These are phyloP conservation scores for Notospermus geniculatus DNA, from an alignment of 1,140 invertebrate genomes.

Conservation along the genomic window DNA sequence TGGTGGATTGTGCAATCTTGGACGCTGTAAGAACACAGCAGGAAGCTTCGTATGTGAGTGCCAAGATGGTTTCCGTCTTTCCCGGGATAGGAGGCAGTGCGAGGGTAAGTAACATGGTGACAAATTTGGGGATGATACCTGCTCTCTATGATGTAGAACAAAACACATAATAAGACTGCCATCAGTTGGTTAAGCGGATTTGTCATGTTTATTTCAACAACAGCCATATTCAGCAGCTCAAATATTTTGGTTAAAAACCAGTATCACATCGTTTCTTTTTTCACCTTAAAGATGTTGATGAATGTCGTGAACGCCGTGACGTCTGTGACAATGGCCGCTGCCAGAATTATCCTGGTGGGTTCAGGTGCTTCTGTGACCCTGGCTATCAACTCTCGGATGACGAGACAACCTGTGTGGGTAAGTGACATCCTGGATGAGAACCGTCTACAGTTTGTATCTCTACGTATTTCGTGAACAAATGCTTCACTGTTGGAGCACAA, in stretches of 20 bases:
- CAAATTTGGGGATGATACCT: too few species aligned
- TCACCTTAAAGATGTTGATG: conserved; percentile 63
- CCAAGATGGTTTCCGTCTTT: conserved; percentile 55
- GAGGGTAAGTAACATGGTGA: conserved; percentile 61
- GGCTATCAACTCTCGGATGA: conserved; percentile 70
- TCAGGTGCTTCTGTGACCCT: conserved; percentile 76
- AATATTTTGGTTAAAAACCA: too few species aligned
- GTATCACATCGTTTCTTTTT: too few species aligned
- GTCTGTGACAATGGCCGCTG: conserved; percentile 72
- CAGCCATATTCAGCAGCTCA: too few species aligned
- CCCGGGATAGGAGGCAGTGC: conserved; percentile 65
- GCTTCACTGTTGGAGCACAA: too few species aligned
- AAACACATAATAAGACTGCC: too few species aligned
- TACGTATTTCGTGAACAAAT: too few species aligned
- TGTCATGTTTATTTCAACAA: too few species aligned
- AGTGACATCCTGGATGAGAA: too few species aligned
- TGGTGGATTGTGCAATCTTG: conserved; percentile 64
- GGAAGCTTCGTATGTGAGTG: conserved; percentile 52
- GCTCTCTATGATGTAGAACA: too few species aligned
- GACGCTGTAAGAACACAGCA: conserved; percentile 60
- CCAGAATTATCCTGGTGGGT: conserved; percentile 81
- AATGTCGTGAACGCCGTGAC: conserved; percentile 68
- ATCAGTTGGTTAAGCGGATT: too few species aligned
- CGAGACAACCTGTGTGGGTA: conserved; percentile 40
- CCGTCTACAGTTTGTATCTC: too few species aligned